Evolutionary conservation across 2,888 invertebrate species (phyloP), one percentile per base, ranked within the genome.

Genomic region (Busseola fusca): DNA sequence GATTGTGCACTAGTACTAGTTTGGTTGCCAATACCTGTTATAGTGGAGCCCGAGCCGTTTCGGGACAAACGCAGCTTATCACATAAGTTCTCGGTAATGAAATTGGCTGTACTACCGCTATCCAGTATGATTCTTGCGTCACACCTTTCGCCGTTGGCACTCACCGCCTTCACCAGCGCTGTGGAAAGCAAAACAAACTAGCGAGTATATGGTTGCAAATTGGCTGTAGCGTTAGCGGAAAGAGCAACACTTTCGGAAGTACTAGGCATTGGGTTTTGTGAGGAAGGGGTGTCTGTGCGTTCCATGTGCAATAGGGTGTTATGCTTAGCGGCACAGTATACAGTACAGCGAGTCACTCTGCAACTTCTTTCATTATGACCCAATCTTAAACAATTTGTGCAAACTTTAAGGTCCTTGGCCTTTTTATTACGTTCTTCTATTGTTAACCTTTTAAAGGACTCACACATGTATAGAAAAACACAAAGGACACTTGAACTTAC

Each of bases 1-100:
- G 48, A 62, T n/a, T 62, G 62, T 62, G 62, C 48, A 62, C 62
- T 62, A 48, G 48, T 62, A 62, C 62, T 62, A 48, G 30, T n/a
- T n/a, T n/a, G n/a, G n/a, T n/a, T n/a, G n/a, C n/a, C n/a, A n/a
- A n/a, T n/a, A n/a, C n/a, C n/a, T n/a, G n/a, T n/a, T n/a, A n/a
- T n/a, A n/a, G n/a, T n/a, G n/a, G n/a, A n/a, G n/a, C n/a, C n/a
- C n/a, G n/a, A n/a, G n/a, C n/a, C n/a, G n/a, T n/a, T n/a, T 42
- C 60, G 27, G 27, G 27, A 60, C 60, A 60, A 60, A 27, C 60
- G 42, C 40, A 42, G 42, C 1, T 27, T 3, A 1, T 18, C 18
- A 42, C 60, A 42, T 0, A 60, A 25, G 27, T 42, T 42, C 10
- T 42, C 60, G 6, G 60, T 60, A 1, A 60, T 27, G 45, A 60